phyloP scores from a whole-genome alignment of 1,140 invertebrate species.

The Drosophila quadrilineata region DNA sequence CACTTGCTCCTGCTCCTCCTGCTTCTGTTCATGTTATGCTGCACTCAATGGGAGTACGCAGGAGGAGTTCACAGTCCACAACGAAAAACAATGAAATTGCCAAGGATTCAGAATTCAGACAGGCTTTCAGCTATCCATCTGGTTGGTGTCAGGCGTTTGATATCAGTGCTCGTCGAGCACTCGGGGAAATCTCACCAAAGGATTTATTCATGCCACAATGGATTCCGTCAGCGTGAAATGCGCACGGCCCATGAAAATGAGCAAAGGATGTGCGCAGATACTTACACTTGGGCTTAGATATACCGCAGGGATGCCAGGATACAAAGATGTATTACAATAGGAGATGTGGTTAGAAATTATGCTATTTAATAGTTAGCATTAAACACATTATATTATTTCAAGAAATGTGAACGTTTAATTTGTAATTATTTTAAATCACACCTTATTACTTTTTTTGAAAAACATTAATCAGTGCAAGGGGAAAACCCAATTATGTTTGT shows the following conservation, averaged over 20 bases:
- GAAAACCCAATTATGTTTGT: conserved; percentile 25
- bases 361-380: no score
- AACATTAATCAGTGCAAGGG: conserved; percentile 12
- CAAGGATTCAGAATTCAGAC: neutral
- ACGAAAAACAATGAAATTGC: conserved; percentile 28
- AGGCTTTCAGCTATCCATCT: conserved; percentile 9
- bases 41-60: no score
- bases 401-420: no score
- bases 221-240: conserved; percentile 4
- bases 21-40: no score
- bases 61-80: no score
- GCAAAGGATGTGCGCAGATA: conserved; percentile 1
- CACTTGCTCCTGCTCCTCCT: no score
- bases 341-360: no score
- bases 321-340: no score
- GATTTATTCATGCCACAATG: conserved; percentile 22
- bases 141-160: conserved; percentile 26
- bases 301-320: neutral
- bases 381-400: no score
- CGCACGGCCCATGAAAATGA: conserved; percentile 8
- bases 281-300: neutral
- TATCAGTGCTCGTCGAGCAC: conserved; percentile 24
- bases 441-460: no score
- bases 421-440: neutral
- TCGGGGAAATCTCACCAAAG: conserved; percentile 23